Percentiles rank a stretch among this genome's conserved stretches.
Evolutionary conservation across 2,888 invertebrate species (phyloP).

Genomic region (Tachystola acroxantha): DNA sequence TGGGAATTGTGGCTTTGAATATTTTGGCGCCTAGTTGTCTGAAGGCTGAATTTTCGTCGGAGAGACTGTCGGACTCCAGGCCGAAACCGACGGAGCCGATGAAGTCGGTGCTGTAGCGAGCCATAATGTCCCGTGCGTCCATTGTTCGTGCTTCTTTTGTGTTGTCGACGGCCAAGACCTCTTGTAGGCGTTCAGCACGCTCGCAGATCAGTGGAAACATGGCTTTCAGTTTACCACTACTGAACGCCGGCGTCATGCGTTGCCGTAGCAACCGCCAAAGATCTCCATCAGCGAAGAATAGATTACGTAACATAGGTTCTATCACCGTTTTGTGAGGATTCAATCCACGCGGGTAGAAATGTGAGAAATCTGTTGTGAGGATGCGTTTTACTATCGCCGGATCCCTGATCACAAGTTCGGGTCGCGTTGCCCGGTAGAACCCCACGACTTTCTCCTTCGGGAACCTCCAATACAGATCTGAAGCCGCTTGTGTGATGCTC

Average conservation of each 20-base stretch:
- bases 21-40: slow-evolving; percentile 18
- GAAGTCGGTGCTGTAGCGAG: slow-evolving; percentile 20
- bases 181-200: slow-evolving; percentile 33
- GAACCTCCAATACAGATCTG: slow-evolving; percentile 17
- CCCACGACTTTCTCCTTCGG: slow-evolving; percentile 19
- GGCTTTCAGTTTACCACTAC: slow-evolving; percentile 21
- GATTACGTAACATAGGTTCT: slow-evolving; percentile 18
- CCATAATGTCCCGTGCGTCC: slow-evolving; percentile 23
- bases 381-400: slow-evolving; percentile 19
- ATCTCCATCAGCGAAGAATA: slow-evolving; percentile 22
- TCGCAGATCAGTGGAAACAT: slow-evolving; percentile 24
- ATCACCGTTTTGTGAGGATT: slow-evolving; percentile 12
- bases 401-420: slow-evolving; percentile 20
- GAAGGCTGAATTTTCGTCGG: slow-evolving; percentile 18
- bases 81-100: slow-evolving; percentile 22
- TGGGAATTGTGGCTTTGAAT: slow-evolving; percentile 6
- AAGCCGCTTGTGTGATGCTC: slow-evolving; percentile 12
- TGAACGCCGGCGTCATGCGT: slow-evolving; percentile 39
- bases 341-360: slow-evolving; percentile 16
- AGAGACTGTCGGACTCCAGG: slow-evolving; percentile 17
- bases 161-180: background rate
- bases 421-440: slow-evolving; percentile 12
- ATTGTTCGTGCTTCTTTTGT: background rate
- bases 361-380: slow-evolving; percentile 18
- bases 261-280: slow-evolving; percentile 51